Evolutionary conservation across 2,797 vertebrate species (phyloP).

Genomic region (Pagetopsis macropterus): DNA sequence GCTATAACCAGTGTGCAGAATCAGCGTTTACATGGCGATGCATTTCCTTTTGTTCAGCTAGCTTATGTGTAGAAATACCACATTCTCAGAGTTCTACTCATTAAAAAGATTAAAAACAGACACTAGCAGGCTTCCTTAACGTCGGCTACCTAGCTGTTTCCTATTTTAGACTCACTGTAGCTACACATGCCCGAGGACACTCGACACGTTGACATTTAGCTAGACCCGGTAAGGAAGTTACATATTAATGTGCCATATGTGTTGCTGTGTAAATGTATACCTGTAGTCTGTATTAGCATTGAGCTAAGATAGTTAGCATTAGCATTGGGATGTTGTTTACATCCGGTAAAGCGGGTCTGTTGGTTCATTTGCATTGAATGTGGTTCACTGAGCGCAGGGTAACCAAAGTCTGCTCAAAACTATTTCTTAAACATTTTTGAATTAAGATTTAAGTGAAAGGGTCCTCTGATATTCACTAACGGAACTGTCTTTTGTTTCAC

Average conservation of each 20-base stretch:
- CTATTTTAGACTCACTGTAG: background rate
- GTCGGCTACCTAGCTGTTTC: background rate
- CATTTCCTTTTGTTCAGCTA: conserved; percentile 81
- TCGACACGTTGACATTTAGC: conserved; percentile 37
- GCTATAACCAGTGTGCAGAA: conserved; percentile 48
- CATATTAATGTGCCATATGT: conserved; percentile 49
- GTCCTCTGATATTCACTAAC: conserved; percentile 16
- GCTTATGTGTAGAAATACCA: conserved; percentile 66
- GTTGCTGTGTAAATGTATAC: conserved; percentile 45
- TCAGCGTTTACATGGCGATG: conserved; percentile 76
- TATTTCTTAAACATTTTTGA: background rate
- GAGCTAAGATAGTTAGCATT: conserved; percentile 53
- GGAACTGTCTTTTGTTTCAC: conserved; percentile 52
- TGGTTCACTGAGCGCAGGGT: conserved; percentile 5
- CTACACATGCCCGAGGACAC: conserved; percentile 4
- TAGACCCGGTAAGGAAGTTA: conserved; percentile 42
- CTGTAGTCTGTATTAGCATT: conserved; percentile 32
- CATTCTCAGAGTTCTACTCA: conserved; percentile 8
- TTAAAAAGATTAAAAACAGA: background rate
- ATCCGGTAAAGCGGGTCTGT: conserved; percentile 67
- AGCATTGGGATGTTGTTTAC: conserved; percentile 76
- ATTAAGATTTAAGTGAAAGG: background rate
- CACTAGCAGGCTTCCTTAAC: background rate
- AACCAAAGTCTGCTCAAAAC: background rate
- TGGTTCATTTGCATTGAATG: conserved; percentile 42